Percentiles rank a stretch among this genome's conserved stretches.
Conservation (phyloP, 1,140 invertebrate genomes). For the Spodoptera litura region DNA sequence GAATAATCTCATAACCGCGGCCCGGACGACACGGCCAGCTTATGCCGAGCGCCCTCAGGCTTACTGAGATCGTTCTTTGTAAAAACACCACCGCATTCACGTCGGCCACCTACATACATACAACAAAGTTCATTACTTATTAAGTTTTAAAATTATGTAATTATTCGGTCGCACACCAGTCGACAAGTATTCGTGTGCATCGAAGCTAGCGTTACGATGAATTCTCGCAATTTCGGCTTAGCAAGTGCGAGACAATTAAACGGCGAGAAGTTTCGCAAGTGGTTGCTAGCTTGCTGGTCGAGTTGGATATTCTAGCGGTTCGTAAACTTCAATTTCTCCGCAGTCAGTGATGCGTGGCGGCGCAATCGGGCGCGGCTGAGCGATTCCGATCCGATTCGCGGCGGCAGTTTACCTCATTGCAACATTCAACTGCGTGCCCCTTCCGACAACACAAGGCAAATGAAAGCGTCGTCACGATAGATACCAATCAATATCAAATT, state of each 20-base stretch:
- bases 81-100: conserved; percentile 57
- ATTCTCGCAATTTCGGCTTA: conserved; percentile 61
- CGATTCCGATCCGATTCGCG: conserved; percentile 81
- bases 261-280: conserved; percentile 77
- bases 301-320: conserved; percentile 65
- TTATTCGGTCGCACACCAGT: conserved; percentile 51
- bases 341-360: conserved; percentile 74
- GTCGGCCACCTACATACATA: conserved; percentile 29
- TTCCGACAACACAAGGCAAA: conserved; percentile 67
- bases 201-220: conserved; percentile 62
- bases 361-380: conserved; percentile 81
- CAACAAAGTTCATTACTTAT: conserved; percentile 51
- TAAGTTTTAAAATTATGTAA: conserved; percentile 55
- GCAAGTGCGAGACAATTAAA: conserved; percentile 66
- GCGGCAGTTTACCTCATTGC: conserved; percentile 68
- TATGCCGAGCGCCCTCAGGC: conserved; percentile 72
- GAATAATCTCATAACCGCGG: conserved; percentile 81
- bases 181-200: conserved; percentile 61
- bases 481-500: conserved; percentile 54
- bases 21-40: conserved; percentile 70
- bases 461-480: conserved; percentile 64
- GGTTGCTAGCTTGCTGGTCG: conserved; percentile 62
- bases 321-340: conserved; percentile 82
- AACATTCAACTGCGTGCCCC: conserved; percentile 70
- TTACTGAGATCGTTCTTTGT: conserved; percentile 74